A percentile compares a stretch with the other conserved stretches of the same genome.
phyloP scores from a whole-genome alignment of 2,797 vertebrate genomes.

The Dicrostonyx torquatus region DNA sequence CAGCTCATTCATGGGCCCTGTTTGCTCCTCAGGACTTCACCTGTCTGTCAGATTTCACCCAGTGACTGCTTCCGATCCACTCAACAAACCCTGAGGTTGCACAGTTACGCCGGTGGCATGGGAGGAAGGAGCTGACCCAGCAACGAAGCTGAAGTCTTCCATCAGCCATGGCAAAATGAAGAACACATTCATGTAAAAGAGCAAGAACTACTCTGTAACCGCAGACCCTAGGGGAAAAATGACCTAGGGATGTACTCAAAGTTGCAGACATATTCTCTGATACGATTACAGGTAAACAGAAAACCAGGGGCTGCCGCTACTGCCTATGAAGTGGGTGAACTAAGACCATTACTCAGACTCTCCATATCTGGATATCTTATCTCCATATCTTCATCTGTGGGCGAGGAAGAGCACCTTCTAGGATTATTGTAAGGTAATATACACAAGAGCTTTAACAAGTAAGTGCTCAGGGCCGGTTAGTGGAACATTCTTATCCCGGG shows the following conservation, averaged over 20 bases:
- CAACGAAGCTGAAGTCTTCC: neutral
- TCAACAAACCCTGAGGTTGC: neutral
- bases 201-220: neutral
- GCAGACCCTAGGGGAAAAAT: neutral
- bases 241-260: neutral
- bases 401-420: neutral
- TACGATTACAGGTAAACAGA: neutral
- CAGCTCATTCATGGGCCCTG: rapidly evolving
- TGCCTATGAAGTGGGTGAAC: neutral
- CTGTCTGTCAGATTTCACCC: neutral
- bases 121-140: neutral
- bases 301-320: neutral
- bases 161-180: neutral
- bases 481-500: neutral
- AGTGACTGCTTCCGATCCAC: neutral
- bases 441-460: conserved; percentile 16
- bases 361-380: too few relatives aligned
- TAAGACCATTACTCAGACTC: neutral
- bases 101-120: neutral
- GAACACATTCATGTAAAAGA: neutral
- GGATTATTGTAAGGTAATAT: neutral
- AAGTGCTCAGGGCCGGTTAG: neutral
- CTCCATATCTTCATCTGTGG: neutral
- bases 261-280: neutral
- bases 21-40: neutral